Conservation (phyloP, 30 jellyfish, hydroid and myxozoan species). For the Aurelia sp. region DNA sequence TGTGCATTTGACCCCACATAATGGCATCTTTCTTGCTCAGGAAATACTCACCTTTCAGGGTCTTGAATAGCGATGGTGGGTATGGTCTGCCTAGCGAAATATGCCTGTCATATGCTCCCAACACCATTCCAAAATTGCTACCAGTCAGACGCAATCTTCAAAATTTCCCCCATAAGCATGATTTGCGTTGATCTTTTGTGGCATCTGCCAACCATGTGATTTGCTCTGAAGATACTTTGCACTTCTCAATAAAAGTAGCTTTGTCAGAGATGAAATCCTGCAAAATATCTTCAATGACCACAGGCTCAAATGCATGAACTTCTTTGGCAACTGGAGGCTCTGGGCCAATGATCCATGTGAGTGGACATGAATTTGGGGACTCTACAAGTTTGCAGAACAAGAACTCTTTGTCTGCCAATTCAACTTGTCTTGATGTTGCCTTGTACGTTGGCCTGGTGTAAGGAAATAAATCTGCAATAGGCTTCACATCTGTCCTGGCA, state of each 20-base stretch:
- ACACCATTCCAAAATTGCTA: constrained; percentile 49
- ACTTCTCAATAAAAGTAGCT: constrained; percentile 28
- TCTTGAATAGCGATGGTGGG: constrained; percentile 37
- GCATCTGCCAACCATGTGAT: constrained; percentile 30
- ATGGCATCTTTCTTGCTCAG: constrained; percentile 35
- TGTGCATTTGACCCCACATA: constrained; percentile 47
- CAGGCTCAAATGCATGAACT: not conserved
- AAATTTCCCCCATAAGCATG: constrained; percentile 31
- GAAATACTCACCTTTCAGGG: constrained; percentile 30
- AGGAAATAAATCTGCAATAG: constrained; percentile 26
- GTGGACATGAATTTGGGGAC: not conserved
- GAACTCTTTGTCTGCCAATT: constrained; percentile 9
- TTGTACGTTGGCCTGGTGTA: constrained; percentile 10
- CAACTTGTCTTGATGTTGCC: constrained; percentile 27
- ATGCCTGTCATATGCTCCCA: not conserved
- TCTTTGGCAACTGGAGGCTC: too few species aligned
- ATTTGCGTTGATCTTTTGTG: constrained; percentile 19
- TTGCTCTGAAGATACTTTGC: constrained; percentile 31
- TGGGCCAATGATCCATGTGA: constrained; percentile 47
- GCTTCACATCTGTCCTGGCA: constrained; percentile 6
- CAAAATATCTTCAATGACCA: constrained; percentile 33
- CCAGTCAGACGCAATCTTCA: constrained; percentile 38
- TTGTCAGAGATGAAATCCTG: constrained; percentile 34
- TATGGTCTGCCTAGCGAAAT: constrained; percentile 3
- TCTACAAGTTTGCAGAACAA: not conserved